Conservation (phyloP, 2,797 vertebrate genomes). For the Amblyopsis hoosieri region DNA sequence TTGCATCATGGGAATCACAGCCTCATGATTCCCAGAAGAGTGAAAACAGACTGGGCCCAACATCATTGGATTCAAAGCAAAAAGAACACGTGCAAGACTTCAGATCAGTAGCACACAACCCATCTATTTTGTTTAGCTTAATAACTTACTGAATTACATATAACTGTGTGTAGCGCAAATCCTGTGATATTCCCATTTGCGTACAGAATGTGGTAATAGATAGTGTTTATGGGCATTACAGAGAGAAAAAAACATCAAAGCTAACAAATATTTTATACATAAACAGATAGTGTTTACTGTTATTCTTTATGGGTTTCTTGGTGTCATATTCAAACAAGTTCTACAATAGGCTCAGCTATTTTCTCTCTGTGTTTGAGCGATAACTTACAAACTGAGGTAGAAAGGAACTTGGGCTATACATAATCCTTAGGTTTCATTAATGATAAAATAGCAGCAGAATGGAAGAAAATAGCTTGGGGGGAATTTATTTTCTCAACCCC, state of each 20-base stretch:
- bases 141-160: too few relatives aligned
- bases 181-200: constrained; percentile 62
- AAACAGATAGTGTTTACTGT: constrained; percentile 45
- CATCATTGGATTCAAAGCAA: constrained; percentile 10
- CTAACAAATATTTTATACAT: constrained; percentile 43
- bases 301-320: constrained; percentile 40
- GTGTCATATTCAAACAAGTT: constrained; percentile 73
- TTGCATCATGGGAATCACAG: constrained; percentile 24
- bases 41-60: constrained; percentile 18
- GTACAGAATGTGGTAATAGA: constrained; percentile 41
- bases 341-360: constrained; percentile 65
- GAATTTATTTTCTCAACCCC: constrained; percentile 57
- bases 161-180: constrained; percentile 29
- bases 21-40: not conserved
- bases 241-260: constrained; percentile 48
- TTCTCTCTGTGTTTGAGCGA: constrained; percentile 80
- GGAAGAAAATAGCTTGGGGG: constrained; percentile 61
- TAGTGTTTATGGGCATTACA: constrained; percentile 36
- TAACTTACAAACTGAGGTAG: constrained; percentile 94
- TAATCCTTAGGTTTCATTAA: constrained; percentile 79
- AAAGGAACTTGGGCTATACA: constrained; percentile 84
- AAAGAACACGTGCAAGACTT: constrained; percentile 12
- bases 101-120: constrained; percentile 52
- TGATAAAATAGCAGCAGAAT: constrained; percentile 75
- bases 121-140: constrained; percentile 15